A percentile compares a stretch with the other conserved stretches of the same genome.
These are phyloP conservation scores for Micromys minutus DNA, from an alignment of 2,113 vertebrate genomes.

Conservation along the genomic window DNA sequence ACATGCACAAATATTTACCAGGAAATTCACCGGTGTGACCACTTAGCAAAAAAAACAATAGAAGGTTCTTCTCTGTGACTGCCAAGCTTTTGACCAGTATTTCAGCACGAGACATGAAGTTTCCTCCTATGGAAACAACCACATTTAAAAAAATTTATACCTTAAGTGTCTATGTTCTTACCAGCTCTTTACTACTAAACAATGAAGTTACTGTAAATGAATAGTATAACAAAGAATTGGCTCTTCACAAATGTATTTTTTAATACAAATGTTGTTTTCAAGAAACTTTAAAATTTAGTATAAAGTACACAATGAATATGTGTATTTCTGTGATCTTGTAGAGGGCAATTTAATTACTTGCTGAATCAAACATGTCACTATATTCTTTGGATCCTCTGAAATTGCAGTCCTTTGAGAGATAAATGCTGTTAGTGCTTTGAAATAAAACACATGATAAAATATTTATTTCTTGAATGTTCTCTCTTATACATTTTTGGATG, in stretches of 20 bases:
- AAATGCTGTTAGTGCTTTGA: background rate
- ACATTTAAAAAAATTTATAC: background rate
- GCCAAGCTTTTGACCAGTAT: background rate
- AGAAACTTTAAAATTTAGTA: background rate
- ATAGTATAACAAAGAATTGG: background rate
- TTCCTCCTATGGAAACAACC: background rate
- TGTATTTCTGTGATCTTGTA: background rate
- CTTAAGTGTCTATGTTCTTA: background rate
- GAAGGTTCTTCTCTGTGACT: background rate
- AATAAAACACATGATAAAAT: background rate
- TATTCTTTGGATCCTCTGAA: background rate
- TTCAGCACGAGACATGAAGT: background rate
- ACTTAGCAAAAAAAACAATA: background rate
- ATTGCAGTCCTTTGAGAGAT: background rate
- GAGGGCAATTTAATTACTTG: background rate
- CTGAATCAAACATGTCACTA: background rate
- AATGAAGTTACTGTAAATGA: background rate
- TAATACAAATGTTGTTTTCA: background rate
- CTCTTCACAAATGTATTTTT: background rate
- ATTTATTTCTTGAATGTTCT: background rate
- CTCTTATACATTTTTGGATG: background rate
- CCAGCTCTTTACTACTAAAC: rapidly evolving
- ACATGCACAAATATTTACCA: background rate
- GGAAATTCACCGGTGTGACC: background rate
- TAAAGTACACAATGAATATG: background rate